Evolutionary conservation across 2,113 vertebrate species (phyloP).

Genomic region (Anguilla rostrata): DNA sequence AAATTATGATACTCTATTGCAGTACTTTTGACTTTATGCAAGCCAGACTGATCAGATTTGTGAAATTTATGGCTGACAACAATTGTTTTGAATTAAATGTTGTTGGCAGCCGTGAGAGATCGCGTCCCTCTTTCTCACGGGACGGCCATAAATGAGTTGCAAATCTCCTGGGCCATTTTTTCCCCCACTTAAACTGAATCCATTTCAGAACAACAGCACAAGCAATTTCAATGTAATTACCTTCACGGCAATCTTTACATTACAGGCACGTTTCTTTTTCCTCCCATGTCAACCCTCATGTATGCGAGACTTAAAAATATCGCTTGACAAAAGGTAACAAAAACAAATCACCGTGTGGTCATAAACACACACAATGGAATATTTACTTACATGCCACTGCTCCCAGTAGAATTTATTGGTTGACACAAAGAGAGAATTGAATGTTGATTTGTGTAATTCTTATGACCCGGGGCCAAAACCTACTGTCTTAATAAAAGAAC

Average conservation of each 20-base stretch:
- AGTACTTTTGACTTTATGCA: neutral
- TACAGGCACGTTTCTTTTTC: neutral
- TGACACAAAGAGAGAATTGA: neutral
- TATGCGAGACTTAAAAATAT: neutral
- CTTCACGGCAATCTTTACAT: neutral
- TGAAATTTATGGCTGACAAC: neutral
- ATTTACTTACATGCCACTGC: neutral
- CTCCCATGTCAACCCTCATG: slow-evolving; percentile 9
- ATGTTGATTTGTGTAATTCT: neutral
- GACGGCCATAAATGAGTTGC: slow-evolving; percentile 22
- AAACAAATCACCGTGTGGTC: slow-evolving; percentile 8
- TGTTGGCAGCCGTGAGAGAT: neutral
- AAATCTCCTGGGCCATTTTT: slow-evolving; percentile 18
- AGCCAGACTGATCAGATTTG: neutral
- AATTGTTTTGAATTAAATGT: slow-evolving; percentile 21
- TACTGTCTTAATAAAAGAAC: neutral
- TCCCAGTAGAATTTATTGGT: neutral
- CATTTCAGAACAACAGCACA: slow-evolving; percentile 30
- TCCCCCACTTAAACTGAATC: slow-evolving; percentile 26
- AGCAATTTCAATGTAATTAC: slow-evolving; percentile 31
- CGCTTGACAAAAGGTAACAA: slow-evolving; percentile 14
- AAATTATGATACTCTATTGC: neutral
- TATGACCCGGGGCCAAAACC: neutral
- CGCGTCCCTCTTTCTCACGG: slow-evolving; percentile 12
- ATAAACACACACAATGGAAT: slow-evolving; percentile 7